Base-by-base conservation (phyloP, 2,113 vertebrate species). In the Argyrosomus japonicus region DNA sequence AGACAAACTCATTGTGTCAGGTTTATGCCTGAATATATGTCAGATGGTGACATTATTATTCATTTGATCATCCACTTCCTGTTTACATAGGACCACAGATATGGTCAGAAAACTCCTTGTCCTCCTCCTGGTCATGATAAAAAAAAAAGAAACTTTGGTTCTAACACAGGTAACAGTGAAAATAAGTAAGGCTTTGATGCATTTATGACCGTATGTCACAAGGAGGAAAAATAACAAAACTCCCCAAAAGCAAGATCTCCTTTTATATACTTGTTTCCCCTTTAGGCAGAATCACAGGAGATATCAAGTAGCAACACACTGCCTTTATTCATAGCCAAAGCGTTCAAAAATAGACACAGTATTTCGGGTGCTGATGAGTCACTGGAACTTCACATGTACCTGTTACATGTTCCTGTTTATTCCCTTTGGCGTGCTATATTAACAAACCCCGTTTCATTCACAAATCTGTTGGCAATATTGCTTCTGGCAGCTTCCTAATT, bases 291-390 rank as follows among this genome's bases (percentile, higher is more conserved):
- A 85, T 83, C 73, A 63, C 60, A 23, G 63, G 60, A 68, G 73
- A 82, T 29, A 79, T 53, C 36, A 63, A 71, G 69, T 82, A 73
- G 45, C 73, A 83, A 53, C 76, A 81, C 69, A 54, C 15, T 8
- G 54, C 2, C 57, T 88, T 68, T 77, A 89, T 87, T 82, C 68
- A 80, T 51, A 76, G 69, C 10, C 57, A 27, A 0, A 21, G 7
- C 6, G 17, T 65, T 75, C 3, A 77, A 61, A 85, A 85, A 90
- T 79, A 89, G 51, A 82, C 15, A 8, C 17, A 67, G 50, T 45
- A 87, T 82, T 89, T 85, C 3, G 19, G 76, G 82, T 27, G 15
- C 29, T 19, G 29, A 68, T 89, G 91, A 86, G 45, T 91, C 85
- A 88, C 17, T 68, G 81, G 81, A 81, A 83, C 72, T 67, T 86